phyloP scores from a whole-genome alignment of 1,140 invertebrate species.

The Centruroides sculpturatus region DNA sequence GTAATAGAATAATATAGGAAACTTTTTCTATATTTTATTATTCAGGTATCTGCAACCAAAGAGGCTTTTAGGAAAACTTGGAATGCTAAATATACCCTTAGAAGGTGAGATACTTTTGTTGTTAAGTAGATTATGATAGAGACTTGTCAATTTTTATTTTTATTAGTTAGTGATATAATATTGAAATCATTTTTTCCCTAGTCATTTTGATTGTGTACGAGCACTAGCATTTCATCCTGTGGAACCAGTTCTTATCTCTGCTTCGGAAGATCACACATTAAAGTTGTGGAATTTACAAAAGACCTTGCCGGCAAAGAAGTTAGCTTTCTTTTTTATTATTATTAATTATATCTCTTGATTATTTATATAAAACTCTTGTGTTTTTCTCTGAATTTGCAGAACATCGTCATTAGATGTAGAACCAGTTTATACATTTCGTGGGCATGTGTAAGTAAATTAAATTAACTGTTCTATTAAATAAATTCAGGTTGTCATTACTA shows the following conservation, averaged over 20 bases:
- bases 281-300: slow-evolving; percentile 99
- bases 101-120: slow-evolving; percentile 29
- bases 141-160: slow-evolving; percentile 1
- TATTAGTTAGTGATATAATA: not conserved
- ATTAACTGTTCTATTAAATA: too few relatives aligned
- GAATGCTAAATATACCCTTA: slow-evolving; percentile 91
- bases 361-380: not conserved
- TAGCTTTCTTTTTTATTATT: not conserved
- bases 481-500: not conserved
- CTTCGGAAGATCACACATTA: slow-evolving; percentile 93
- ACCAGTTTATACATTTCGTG: slow-evolving; percentile 92
- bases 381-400: not conserved
- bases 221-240: slow-evolving; percentile 93
- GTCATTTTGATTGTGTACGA: slow-evolving; percentile 90
- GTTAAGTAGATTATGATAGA: not conserved
- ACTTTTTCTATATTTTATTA: not conserved
- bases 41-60: not conserved
- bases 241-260: slow-evolving; percentile 91
- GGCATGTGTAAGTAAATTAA: slow-evolving; percentile 30
- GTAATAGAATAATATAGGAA: not conserved
- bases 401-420: slow-evolving; percentile 67
- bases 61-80: slow-evolving; percentile 75
- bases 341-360: not conserved
- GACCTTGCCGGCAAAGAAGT: slow-evolving; percentile 73
- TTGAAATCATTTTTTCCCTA: not conserved